phyloP scores from a whole-genome alignment of 2,797 vertebrate genomes.

The Peromyscus attwateri region DNA sequence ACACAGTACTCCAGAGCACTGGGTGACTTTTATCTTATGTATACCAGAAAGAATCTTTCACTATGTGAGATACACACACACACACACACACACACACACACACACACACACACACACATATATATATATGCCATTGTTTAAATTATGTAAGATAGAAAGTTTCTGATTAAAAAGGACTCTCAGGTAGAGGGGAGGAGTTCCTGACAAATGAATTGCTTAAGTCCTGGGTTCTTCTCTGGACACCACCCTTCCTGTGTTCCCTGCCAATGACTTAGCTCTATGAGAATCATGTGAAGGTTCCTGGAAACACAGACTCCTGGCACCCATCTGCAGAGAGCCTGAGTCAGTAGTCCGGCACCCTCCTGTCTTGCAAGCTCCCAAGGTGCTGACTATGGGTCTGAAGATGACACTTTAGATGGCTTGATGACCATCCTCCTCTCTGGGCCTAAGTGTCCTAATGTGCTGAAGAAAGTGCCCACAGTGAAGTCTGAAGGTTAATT shows the following conservation, averaged over 20 bases:
- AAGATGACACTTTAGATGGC: background rate
- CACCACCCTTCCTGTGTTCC: background rate
- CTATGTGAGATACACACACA: too few relatives aligned
- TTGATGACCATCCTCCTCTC: background rate
- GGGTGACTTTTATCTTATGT: background rate
- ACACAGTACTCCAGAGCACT: background rate
- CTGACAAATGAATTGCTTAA: background rate
- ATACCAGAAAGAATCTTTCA: background rate
- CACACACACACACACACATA: too few relatives aligned
- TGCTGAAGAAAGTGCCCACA: background rate
- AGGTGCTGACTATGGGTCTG: background rate
- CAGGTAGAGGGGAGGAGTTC: background rate
- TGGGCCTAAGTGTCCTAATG: background rate
- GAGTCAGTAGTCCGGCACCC: background rate
- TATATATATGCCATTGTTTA: background rate
- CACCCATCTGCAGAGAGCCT: background rate
- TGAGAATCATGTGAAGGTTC: background rate
- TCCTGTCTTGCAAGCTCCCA: background rate
- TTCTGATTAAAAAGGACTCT: background rate
- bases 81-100: too few relatives aligned
- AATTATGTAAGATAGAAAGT: background rate
- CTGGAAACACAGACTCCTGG: background rate
- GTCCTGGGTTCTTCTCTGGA: background rate
- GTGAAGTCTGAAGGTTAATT: background rate
- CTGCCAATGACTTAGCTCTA: background rate